A percentile compares a stretch with the other conserved stretches of the same genome.
Conservation (phyloP, 1,140 invertebrate genomes). For the Drosophila murphyi region DNA sequence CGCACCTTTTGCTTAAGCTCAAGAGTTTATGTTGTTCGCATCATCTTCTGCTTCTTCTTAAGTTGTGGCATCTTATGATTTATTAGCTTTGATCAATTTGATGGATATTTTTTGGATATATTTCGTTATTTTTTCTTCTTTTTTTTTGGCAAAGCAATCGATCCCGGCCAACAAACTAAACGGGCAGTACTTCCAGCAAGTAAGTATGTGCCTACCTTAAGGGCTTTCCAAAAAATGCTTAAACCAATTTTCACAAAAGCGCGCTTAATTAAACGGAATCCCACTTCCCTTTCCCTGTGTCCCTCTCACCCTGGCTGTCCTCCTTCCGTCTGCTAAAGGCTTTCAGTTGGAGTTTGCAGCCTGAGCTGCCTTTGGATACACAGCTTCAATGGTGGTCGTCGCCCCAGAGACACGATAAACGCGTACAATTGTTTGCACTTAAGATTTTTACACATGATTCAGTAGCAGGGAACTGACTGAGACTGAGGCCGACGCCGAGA, state of each 20-base stretch:
- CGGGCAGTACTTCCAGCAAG: constrained; percentile 11
- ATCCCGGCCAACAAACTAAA: background rate
- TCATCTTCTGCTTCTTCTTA: constrained; percentile 30
- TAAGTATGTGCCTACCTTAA: constrained; percentile 56
- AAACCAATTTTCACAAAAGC: constrained; percentile 75
- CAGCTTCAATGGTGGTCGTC: constrained; percentile 81
- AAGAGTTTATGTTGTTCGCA: constrained; percentile 3
- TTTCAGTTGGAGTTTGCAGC: background rate
- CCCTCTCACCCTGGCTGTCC: constrained; percentile 30
- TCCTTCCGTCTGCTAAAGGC: constrained; percentile 14
- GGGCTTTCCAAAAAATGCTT: constrained; percentile 80
- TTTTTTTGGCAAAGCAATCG: constrained; percentile 66
- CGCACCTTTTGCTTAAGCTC: constrained; percentile 34
- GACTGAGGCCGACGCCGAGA: background rate
- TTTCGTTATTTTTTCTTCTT: too few relatives aligned
- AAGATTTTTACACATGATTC: constrained; percentile 84
- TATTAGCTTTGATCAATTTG: constrained; percentile 82
- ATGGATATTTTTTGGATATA: constrained; percentile 60
- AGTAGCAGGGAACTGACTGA: constrained; percentile 59
- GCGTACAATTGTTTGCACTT: constrained; percentile 84
- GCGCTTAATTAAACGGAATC: constrained; percentile 81
- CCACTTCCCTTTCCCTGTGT: constrained; percentile 4
- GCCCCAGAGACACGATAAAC: constrained; percentile 82
- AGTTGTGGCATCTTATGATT: constrained; percentile 73
- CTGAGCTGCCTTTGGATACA: background rate